Percentiles rank a stretch among this genome's conserved stretches.
Conservation (phyloP, 2,797 vertebrate genomes). For the Leuciscus waleckii region DNA sequence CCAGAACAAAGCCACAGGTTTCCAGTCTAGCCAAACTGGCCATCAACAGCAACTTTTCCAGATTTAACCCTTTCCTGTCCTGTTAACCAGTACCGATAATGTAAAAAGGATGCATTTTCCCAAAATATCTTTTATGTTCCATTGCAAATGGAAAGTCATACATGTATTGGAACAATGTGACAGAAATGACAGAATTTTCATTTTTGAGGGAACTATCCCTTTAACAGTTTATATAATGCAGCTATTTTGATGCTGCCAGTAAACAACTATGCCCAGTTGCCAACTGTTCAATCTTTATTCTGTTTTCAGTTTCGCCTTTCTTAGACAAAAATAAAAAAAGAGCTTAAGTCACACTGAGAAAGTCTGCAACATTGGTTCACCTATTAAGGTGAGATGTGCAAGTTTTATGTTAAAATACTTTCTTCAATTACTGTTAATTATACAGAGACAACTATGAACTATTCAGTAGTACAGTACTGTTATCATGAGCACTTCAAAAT, state of each 20-base stretch:
- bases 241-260: neutral
- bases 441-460: neutral
- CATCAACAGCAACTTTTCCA: slow-evolving; percentile 40
- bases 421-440: neutral
- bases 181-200: neutral
- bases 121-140: neutral
- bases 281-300: neutral
- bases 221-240: neutral
- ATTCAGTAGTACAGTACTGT: neutral
- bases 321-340: neutral
- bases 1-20: slow-evolving; percentile 34
- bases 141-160: neutral
- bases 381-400: neutral
- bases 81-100: neutral
- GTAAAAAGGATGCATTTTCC: neutral
- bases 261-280: neutral
- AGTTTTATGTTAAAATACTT: neutral
- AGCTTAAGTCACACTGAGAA: neutral
- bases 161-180: neutral
- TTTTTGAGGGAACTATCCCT: neutral
- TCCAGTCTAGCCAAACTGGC: neutral
- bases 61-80: slow-evolving; percentile 10
- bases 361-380: neutral
- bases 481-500: neutral
- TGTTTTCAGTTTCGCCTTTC: neutral